phyloP scores from a whole-genome alignment of 2,888 invertebrate species.

The Bellardia pandia region DNA sequence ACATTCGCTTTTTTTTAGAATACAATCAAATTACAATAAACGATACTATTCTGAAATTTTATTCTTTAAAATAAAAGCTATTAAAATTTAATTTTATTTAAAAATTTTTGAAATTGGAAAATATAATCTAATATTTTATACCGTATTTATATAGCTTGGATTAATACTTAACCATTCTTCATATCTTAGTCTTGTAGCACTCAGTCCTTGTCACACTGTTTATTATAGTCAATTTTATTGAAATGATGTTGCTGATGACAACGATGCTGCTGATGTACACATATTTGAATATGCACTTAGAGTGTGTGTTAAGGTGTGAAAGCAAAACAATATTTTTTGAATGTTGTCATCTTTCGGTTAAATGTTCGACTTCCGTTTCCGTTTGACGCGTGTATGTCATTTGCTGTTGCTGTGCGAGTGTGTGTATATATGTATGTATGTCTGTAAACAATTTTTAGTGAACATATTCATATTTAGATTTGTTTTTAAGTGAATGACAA shows the following conservation, averaged over 20 bases:
- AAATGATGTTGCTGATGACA: conserved; percentile 16
- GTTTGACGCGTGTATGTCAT: conserved; percentile 78
- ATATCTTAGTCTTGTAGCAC: neutral
- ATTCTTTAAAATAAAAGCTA: too few species aligned
- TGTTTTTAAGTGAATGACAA: conserved; percentile 63
- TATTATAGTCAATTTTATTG: conserved; percentile 15
- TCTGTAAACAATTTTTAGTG: neutral
- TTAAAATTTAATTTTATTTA: too few species aligned
- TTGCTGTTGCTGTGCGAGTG: conserved; percentile 25
- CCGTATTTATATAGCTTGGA: too few species aligned
- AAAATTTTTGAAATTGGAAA: too few species aligned
- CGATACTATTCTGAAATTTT: too few species aligned
- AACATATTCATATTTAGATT: conserved; percentile 70
- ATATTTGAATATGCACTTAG: conserved; percentile 31
- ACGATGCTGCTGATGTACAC: neutral
- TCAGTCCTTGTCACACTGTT: neutral
- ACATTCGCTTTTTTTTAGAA: too few species aligned
- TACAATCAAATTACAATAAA: too few species aligned
- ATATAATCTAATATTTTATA: too few species aligned
- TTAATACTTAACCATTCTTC: too few species aligned
- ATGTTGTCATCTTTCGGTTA: conserved; percentile 73
- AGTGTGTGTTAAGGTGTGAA: conserved; percentile 59
- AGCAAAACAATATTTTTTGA: conserved; percentile 56
- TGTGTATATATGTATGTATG: neutral
- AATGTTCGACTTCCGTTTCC: conserved; percentile 83